A percentile compares a stretch with the other conserved stretches of the same genome.
Conservation (phyloP, 2,113 vertebrate species). For the Erpornis zantholeuca region DNA sequence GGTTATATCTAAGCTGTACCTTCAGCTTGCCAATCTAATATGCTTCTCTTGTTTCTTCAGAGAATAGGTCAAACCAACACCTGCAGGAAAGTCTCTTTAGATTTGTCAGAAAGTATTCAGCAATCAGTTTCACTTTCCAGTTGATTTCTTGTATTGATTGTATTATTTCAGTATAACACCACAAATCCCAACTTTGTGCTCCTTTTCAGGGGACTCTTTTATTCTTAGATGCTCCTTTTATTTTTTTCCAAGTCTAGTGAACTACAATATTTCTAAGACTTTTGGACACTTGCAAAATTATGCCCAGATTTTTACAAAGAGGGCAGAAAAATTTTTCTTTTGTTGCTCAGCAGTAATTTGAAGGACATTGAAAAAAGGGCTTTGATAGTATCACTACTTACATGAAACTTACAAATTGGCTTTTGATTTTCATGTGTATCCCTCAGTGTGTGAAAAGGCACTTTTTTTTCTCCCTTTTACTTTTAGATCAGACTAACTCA, state of each 20-base stretch:
- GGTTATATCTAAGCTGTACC: not conserved
- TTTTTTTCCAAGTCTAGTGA: not conserved
- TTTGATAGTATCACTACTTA: not conserved
- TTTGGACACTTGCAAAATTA: not conserved
- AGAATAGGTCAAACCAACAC: not conserved
- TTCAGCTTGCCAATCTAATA: not conserved
- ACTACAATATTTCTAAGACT: not conserved
- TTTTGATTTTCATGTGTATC: not conserved
- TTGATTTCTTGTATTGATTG: conserved; percentile 13
- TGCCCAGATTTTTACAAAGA: not conserved
- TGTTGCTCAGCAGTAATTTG: not conserved
- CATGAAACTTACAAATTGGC: not conserved
- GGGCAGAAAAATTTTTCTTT: not conserved
- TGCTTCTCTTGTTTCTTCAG: not conserved
- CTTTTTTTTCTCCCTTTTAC: fast-evolving
- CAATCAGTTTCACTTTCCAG: not conserved
- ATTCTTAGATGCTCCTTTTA: not conserved
- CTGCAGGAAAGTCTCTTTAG: not conserved
- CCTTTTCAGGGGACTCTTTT: not conserved
- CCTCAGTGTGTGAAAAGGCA: not conserved
- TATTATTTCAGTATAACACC: not conserved
- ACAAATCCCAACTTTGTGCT: not conserved
- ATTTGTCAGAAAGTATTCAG: not conserved
- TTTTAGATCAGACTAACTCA: not conserved
- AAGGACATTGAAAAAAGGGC: not conserved